These are phyloP conservation scores for Neotoma lepida DNA, from an alignment of 2,113 vertebrate species.

Conservation along the genomic window DNA sequence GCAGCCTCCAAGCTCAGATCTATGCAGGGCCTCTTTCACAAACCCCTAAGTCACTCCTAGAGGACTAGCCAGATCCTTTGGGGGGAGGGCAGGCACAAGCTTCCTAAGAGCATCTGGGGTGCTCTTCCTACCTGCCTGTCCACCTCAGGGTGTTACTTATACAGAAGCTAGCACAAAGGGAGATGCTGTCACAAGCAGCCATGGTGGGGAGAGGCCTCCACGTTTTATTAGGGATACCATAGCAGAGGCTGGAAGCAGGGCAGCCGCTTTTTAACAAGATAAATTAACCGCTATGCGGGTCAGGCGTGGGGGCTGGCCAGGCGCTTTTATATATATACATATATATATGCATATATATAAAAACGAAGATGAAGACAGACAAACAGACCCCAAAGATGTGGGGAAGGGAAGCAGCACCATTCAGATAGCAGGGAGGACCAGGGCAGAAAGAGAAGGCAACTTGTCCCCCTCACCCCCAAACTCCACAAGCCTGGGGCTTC, in stretches of 20 bases:
- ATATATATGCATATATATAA: not conserved
- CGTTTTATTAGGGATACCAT: slow-evolving; percentile 73
- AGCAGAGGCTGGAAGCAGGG: slow-evolving; percentile 72
- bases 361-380: slow-evolving; percentile 54
- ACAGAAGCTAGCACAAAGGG: not conserved
- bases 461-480: slow-evolving; percentile 35
- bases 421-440: slow-evolving; percentile 72
- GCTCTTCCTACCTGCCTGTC: not conserved
- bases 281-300: slow-evolving; percentile 76
- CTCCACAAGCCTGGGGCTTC: slow-evolving; percentile 13
- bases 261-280: slow-evolving; percentile 72
- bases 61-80: not conserved
- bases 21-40: not conserved
- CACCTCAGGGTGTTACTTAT: too few relatives aligned
- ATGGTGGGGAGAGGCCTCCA: slow-evolving; percentile 34
- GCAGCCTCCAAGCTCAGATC: not conserved
- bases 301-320: slow-evolving; percentile 27
- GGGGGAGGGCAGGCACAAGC: not conserved
- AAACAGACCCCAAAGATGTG: slow-evolving; percentile 60
- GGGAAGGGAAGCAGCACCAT: slow-evolving; percentile 78
- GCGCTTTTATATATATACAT: slow-evolving; percentile 59
- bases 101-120: not conserved
- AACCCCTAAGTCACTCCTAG: not conserved
- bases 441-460: slow-evolving; percentile 76
- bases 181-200: not conserved